These are phyloP conservation scores for Sciurus carolinensis DNA, from an alignment of 2,797 vertebrate species.

Conservation along the genomic window DNA sequence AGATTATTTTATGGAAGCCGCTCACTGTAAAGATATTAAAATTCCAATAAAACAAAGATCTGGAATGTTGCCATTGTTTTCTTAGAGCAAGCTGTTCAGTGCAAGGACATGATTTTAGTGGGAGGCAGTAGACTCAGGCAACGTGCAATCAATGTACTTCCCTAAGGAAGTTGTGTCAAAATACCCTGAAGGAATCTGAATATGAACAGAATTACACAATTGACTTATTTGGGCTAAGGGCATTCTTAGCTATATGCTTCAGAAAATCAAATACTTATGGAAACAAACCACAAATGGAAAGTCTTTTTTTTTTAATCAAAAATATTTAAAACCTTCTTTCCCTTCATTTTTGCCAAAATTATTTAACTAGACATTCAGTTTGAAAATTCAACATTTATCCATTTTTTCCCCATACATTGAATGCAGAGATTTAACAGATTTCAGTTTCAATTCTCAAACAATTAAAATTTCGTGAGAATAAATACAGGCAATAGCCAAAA, in stretches of 20 bases:
- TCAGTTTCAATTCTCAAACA: neutral
- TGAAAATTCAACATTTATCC: slow-evolving; percentile 25
- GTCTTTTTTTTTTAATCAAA: neutral
- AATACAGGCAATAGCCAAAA: neutral
- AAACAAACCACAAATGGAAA: slow-evolving; percentile 36
- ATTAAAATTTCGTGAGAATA: neutral
- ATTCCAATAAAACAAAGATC: slow-evolving; percentile 3
- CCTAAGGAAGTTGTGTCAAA: slow-evolving; percentile 3
- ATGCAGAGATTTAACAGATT: neutral
- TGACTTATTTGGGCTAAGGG: slow-evolving; percentile 45
- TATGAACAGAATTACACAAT: slow-evolving; percentile 38
- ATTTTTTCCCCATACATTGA: neutral
- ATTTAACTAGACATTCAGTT: slow-evolving; percentile 48
- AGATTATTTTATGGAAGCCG: slow-evolving; percentile 45
- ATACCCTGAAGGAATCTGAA: neutral
- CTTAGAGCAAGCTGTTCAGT: slow-evolving; percentile 37
- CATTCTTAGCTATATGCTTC: slow-evolving; percentile 25
- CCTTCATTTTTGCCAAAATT: slow-evolving; percentile 36
- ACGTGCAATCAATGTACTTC: slow-evolving; percentile 38
- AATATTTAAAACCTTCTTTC: neutral
- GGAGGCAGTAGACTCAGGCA: slow-evolving; percentile 49
- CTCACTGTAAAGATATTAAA: slow-evolving; percentile 2
- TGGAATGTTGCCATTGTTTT: slow-evolving; percentile 66
- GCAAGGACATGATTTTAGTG: slow-evolving; percentile 35
- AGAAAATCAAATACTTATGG: slow-evolving; percentile 25